Evolutionary conservation across 2,797 vertebrate genomes (phyloP).

Genomic region (Cetoscarus ocellatus): DNA sequence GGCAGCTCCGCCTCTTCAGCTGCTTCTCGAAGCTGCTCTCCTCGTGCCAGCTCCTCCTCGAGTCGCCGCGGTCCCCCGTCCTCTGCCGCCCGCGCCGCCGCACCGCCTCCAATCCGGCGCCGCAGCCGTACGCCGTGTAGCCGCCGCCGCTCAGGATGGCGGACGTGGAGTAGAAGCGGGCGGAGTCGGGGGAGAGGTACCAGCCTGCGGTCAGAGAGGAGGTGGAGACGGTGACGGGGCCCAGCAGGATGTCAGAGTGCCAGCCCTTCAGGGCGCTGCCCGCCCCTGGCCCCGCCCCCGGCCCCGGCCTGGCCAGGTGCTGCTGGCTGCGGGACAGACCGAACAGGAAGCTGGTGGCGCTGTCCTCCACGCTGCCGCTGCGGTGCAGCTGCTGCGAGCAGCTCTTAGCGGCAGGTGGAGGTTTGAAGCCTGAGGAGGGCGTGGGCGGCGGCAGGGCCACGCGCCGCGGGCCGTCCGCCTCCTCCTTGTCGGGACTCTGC

Average conservation of each 20-base stretch:
- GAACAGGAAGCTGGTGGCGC: constrained; percentile 85
- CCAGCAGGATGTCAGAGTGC: constrained; percentile 94
- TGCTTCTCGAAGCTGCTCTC: constrained; percentile 98
- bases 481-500: constrained; percentile 90
- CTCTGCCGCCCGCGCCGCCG: constrained; percentile 88
- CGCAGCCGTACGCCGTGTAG: constrained; percentile 85
- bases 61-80: constrained; percentile 87
- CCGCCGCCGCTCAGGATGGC: constrained; percentile 80
- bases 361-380: constrained; percentile 91
- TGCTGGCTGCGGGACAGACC: constrained; percentile 93
- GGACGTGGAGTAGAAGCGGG: constrained; percentile 90
- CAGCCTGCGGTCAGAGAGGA: constrained; percentile 86
- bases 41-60: constrained; percentile 95
- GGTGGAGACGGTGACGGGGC: constrained; percentile 83
- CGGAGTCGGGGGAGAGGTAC: constrained; percentile 91
- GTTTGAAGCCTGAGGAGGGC: constrained; percentile 34
- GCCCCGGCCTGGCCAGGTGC: constrained; percentile 84
- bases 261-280: constrained; percentile 91
- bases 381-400: constrained; percentile 84
- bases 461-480: constrained; percentile 43
- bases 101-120: constrained; percentile 87
- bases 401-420: constrained; percentile 22
- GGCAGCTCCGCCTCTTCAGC: constrained; percentile 95
- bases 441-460: constrained; percentile 15
- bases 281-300: constrained; percentile 75